Evolutionary conservation across 2,113 vertebrate species (phyloP), one percentile per base, ranked within the genome.

Genomic region (Tragelaphus buxtoni): DNA sequence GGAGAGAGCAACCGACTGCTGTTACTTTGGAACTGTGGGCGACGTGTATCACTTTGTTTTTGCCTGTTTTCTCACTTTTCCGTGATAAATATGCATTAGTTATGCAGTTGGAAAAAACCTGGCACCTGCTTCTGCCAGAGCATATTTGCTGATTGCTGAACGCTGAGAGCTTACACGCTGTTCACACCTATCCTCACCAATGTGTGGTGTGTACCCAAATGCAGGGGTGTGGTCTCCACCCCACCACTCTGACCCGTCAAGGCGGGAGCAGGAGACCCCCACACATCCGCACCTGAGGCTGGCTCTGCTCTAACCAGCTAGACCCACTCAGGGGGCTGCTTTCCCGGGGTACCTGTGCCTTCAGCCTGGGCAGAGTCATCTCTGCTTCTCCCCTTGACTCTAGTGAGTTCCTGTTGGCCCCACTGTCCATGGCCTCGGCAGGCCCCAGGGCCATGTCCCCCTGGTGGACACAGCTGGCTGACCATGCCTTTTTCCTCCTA

Each of bases 101-200:
- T 13, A 30, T 11, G 9, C 7, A 65, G 14, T 22, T 76, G 24
- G 32, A 9, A 24, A 32, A 39, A 22, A 55, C 0, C 30, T 47
- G 82, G 58, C n/a, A 9, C 51, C 55, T 28, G 51, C 35, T 28
- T 60, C 49, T 53, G 49, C n/a, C 35, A 3, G 61, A 30, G 56
- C 26, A n/a, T 14, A 32, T 12, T 11, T 63, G 81, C 93, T 5
- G 56, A n/a, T 17, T 28, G 56, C 16, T 0, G 9, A 26, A 17
- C 3, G 4, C 72, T n/a, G 69, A 6, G 5, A 24, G 72, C 13
- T 56, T 42, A 28, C 7, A n/a, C 7, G 18, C 47, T 1, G 14
- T 8, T 9, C 5, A 7, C 26, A 9, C 9, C 69, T 28, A 13
- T 35, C 0, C 7, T 39, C 1, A 5, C 18, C 2, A 3, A 2